Evolutionary conservation across 2,797 vertebrate genomes (phyloP).

Genomic region (Melanotaenia trifasciata): DNA sequence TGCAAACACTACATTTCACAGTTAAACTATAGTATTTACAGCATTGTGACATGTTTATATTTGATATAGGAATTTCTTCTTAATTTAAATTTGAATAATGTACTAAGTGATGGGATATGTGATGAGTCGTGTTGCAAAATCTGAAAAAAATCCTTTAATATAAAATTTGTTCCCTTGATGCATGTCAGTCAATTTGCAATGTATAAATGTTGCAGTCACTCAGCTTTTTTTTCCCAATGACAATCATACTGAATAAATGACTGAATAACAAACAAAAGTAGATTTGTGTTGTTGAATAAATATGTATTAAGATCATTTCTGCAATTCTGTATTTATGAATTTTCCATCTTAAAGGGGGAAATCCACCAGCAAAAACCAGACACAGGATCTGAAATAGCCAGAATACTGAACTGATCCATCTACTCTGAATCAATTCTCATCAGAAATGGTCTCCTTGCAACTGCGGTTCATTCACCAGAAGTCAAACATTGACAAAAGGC

Average conservation of each 20-base stretch:
- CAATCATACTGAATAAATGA: slow-evolving; percentile 71
- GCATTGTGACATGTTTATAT: slow-evolving; percentile 16
- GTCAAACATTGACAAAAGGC: no score
- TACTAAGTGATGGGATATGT: slow-evolving; percentile 34
- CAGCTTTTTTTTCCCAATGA: slow-evolving; percentile 62
- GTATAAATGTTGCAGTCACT: slow-evolving; percentile 35
- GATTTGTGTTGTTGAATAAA: no score
- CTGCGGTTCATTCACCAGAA: no score
- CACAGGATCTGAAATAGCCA: no score
- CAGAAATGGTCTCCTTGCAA: no score
- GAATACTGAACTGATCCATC: no score
- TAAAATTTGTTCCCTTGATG: slow-evolving; percentile 64
- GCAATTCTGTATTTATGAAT: no score
- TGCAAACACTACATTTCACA: slow-evolving; percentile 38
- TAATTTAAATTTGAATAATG: slow-evolving; percentile 42
- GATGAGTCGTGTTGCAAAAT: slow-evolving; percentile 30
- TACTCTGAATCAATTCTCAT: no score
- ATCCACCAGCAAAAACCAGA: no score
- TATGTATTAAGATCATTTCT: no score
- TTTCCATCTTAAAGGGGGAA: no score
- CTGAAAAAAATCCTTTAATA: not conserved
- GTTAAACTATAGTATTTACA: slow-evolving; percentile 23
- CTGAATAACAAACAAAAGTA: slow-evolving; percentile 15
- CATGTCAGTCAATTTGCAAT: slow-evolving; percentile 47
- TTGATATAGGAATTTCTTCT: not conserved